phyloP scores from a whole-genome alignment of 2,888 invertebrate species.

The Perithous albicinctus region DNA sequence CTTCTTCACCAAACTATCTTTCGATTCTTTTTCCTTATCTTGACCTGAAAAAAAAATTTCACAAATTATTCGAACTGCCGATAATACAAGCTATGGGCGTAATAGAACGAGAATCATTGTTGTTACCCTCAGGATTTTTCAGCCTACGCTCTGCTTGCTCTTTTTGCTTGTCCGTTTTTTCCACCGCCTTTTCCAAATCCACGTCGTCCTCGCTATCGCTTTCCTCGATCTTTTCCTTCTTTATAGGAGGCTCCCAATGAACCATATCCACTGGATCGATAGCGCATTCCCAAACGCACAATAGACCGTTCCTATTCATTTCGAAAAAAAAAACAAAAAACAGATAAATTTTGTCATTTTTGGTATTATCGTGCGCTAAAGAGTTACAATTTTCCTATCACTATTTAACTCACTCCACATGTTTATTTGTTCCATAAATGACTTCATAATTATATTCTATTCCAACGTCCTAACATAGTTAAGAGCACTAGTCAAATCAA shows the following conservation, averaged over 20 bases:
- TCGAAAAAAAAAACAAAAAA: not conserved
- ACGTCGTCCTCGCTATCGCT: slow-evolving; percentile 89
- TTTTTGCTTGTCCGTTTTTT: slow-evolving; percentile 85
- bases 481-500: too few species aligned
- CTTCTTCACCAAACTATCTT: slow-evolving; percentile 70
- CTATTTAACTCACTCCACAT: too few species aligned
- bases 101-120: not conserved
- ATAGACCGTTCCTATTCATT: slow-evolving; percentile 90
- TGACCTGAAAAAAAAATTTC: slow-evolving; percentile 71
- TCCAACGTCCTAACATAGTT: too few species aligned
- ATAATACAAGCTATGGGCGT: not conserved
- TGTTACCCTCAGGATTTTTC: slow-evolving; percentile 37
- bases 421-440: too few species aligned
- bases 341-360: not conserved
- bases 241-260: slow-evolving; percentile 85
- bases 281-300: slow-evolving; percentile 95
- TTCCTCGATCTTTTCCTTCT: slow-evolving; percentile 79
- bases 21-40: slow-evolving; percentile 33
- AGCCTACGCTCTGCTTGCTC: slow-evolving; percentile 71
- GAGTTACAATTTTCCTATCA: too few species aligned
- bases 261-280: slow-evolving; percentile 90
- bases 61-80: not conserved
- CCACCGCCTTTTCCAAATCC: slow-evolving; percentile 87
- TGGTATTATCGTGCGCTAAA: not conserved
- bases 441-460: too few species aligned